Percentiles rank a stretch among this genome's conserved stretches.
Conservation (phyloP, 1,140 invertebrate genomes). For the Magallana angulata region DNA sequence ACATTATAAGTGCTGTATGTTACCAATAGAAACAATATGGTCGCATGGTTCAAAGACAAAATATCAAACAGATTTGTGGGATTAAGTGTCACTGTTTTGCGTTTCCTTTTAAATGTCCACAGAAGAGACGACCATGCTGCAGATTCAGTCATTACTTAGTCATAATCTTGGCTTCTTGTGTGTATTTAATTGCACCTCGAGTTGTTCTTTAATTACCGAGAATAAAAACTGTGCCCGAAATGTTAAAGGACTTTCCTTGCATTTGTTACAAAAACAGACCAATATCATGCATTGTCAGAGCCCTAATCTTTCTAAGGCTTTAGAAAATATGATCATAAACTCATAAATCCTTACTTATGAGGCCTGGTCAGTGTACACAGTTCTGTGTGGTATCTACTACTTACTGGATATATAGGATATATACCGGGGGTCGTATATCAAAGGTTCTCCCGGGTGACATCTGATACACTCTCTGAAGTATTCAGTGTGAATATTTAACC, state of each 20-base stretch:
- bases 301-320: conserved; percentile 7
- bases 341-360: conserved; percentile 2
- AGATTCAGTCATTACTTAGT: not conserved
- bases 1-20: no score
- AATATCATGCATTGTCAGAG: not conserved
- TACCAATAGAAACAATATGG: no score
- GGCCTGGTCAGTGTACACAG: not conserved
- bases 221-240: not conserved
- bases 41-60: no score
- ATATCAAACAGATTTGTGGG: no score
- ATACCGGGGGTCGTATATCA: not conserved
- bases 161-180: not conserved
- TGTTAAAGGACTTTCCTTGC: conserved; percentile 19
- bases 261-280: conserved; percentile 29
- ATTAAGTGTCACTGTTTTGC: not conserved
- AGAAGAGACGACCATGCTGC: not conserved
- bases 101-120: conserved; percentile 6
- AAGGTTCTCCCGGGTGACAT: not conserved
- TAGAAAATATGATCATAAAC: conserved; percentile 38
- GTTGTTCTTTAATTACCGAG: conserved; percentile 6
- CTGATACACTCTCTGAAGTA: not conserved
- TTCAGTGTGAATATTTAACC: not conserved
- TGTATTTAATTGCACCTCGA: conserved; percentile 9
- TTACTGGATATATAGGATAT: not conserved
- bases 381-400: no score